Evolutionary conservation across 1,140 invertebrate species (phyloP), one percentile per base, ranked within the genome.

Genomic region (Temnothorax curvispinosus): DNA sequence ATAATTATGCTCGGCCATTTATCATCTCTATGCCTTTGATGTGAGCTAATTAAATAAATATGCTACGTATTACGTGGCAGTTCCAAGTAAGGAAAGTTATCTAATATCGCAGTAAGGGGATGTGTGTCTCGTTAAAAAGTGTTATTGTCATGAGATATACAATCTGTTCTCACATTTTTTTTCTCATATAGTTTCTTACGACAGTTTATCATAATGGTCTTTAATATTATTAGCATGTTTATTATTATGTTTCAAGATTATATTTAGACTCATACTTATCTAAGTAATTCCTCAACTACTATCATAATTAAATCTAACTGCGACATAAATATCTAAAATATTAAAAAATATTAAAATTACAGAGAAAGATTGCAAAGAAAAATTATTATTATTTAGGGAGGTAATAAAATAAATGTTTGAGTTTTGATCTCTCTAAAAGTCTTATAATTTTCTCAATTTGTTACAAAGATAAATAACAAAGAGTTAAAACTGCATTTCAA

Each of bases 31-130:
- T 77, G 60, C 75, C 75, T 80, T 76, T 27, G 47, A 32, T 76
- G 75, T 76, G 35, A 64, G 74, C 76, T 82, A 65, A 47, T 65
- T 78, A 82, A 74, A 74, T 27, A 27, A 58, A 82, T 58, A 54
- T 65, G 44, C 60, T 35, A 21, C 41, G 18, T 60, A 60, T 44
- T 44, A 77, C 9, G 54, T 74, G 21, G 44, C 65, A 41, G 58
- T 65, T 50, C n/a, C 21, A 41, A 32, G 44, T 21, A 77, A 38
- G 44, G 6, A 62, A 50, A 65, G 11, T 78, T 60, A 13, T 44
- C 27, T 47, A 47, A 32, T 77, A 18, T 38, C 44, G 21, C 27
- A 65, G 11, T 65, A 65, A 78, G 27, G 3, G 15, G 27, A 35
- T 54, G 13, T 15, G n/a, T 44, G 54, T 50, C 6, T 60, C 8